Evolutionary conservation across 1,140 invertebrate species (phyloP).

Genomic region (Drosophila saltans): DNA sequence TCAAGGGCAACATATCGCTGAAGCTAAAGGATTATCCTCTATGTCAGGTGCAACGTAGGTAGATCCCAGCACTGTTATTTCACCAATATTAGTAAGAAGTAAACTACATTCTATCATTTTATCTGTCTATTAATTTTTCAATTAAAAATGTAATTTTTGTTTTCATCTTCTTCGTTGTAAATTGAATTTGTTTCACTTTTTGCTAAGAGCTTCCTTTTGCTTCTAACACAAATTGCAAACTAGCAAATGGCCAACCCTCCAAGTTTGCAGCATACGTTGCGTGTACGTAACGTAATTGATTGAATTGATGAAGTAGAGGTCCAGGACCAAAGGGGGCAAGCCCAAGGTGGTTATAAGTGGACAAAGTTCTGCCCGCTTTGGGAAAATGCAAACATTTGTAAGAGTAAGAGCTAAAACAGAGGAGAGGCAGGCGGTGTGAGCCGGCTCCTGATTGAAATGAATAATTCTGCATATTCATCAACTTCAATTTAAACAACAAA

Average conservation of each 20-base stretch:
- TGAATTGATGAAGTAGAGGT: constrained; percentile 48
- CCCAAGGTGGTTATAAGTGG: constrained; percentile 21
- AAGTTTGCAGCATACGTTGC: constrained; percentile 34
- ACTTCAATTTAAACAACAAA: background rate
- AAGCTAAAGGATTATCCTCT: constrained; percentile 72
- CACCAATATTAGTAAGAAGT: background rate
- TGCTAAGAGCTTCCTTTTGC: constrained; percentile 30
- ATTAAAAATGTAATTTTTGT: constrained; percentile 71
- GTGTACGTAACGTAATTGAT: constrained; percentile 65
- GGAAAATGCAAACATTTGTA: constrained; percentile 30
- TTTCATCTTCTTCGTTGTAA: constrained; percentile 50
- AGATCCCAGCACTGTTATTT: constrained; percentile 12
- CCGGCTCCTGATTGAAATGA: background rate
- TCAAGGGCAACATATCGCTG: constrained; percentile 76
- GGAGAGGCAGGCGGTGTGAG: too few species aligned
- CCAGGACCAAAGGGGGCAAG: constrained; percentile 4
- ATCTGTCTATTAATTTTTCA: constrained; percentile 61
- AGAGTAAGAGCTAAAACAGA: constrained; percentile 1
- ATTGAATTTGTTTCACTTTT: constrained; percentile 73
- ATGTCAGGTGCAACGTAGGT: constrained; percentile 59
- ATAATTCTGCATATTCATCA: constrained; percentile 19
- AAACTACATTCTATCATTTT: constrained; percentile 4
- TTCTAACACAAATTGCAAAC: constrained; percentile 45
- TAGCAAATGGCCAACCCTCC: constrained; percentile 32
- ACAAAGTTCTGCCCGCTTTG: constrained; percentile 8